These are phyloP conservation scores for Tylochromis polylepis DNA, from an alignment of 2,113 vertebrate species.

Conservation along the genomic window DNA sequence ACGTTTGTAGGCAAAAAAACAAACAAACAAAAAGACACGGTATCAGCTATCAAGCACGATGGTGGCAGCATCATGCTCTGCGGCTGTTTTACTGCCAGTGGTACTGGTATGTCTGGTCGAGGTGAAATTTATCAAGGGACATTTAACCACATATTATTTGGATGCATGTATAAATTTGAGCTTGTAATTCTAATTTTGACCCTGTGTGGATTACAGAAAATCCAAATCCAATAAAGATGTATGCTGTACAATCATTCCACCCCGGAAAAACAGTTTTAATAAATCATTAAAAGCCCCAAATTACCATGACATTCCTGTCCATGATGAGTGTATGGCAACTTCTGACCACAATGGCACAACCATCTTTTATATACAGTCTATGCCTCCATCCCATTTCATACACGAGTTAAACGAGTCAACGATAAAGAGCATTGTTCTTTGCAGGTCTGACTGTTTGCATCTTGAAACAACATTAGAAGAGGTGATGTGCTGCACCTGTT, in stretches of 20 bases:
- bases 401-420: neutral
- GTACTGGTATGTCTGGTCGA: neutral
- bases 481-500: slow-evolving; percentile 73
- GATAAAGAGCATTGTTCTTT: neutral
- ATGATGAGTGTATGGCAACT: neutral
- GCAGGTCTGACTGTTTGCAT: neutral
- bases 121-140: neutral
- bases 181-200: neutral
- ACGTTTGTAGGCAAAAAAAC: too few species aligned
- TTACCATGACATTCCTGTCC: neutral
- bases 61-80: too few species aligned
- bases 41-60: too few species aligned
- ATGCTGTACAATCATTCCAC: neutral
- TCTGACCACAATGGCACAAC: neutral
- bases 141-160: neutral
- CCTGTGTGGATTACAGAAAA: neutral
- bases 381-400: neutral
- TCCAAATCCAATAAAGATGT: neutral
- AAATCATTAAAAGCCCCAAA: neutral
- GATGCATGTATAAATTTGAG: neutral
- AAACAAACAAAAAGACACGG: too few species aligned
- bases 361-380: neutral
- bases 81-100: neutral
- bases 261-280: neutral
- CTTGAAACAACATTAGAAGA: neutral